Evolutionary conservation across 2,888 invertebrate species (phyloP), one percentile per base, ranked within the genome.

Genomic region (Danaus chrysippus): DNA sequence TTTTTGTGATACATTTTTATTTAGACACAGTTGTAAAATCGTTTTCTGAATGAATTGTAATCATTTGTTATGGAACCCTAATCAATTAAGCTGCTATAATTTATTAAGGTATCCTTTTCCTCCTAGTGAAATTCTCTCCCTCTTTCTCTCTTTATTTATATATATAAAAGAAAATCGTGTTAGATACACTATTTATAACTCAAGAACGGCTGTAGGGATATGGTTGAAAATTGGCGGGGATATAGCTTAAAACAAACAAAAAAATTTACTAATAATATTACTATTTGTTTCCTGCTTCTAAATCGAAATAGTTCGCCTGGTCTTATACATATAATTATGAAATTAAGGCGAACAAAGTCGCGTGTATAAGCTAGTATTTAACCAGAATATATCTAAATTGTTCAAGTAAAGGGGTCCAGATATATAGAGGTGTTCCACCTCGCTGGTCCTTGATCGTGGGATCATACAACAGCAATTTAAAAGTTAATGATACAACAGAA

Each of bases 41-140:
- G 12, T 2, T 3, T n/a, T 2, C 17, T 15, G 1, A 9, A 49
- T 49, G 17, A 9, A 49, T 1, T 13, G 1, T 5, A 1, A 17
- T 15, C 46, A 1, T 13, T 46, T 17, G n/a, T 49, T 49, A 49
- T 17, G 8, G 49, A 49, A 49, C 49, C 49, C 49, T 17, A 49
- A 49, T 49, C 49, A 49, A 49, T 49, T 49, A 49, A 17, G 49
- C 10, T 11, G 49, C 49, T 49, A 17, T 49, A 49, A 49, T 49
- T 49, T 49, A 49, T 46, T 17, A 11, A 17, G 49, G 49, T 49
- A 6, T 49, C 17, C 46, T 10, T 17, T 17, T n/a, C 43, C 49
- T 49, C 10, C 10, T 11, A 49, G 49, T 15, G 49, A 49, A 49
- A 17, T 15, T 34, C 23, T 34, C 23, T 34, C 23, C 5, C 5